Evolutionary conservation across 1,140 invertebrate species (phyloP).

Genomic region (Camponotus floridanus): DNA sequence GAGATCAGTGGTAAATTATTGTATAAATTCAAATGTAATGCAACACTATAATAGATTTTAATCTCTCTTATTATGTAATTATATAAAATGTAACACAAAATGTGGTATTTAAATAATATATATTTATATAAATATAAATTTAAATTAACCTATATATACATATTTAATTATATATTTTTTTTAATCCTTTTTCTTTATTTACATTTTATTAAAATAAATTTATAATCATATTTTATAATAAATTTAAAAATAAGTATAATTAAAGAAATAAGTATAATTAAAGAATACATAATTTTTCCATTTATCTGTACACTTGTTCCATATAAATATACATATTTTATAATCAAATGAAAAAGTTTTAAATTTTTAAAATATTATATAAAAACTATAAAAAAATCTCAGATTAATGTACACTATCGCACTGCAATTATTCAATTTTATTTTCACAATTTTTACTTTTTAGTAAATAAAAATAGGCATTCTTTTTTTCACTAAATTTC

Average conservation of each 20-base stretch:
- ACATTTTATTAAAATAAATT: not conserved
- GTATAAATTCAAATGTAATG: conserved; percentile 20
- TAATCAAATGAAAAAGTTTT: not conserved
- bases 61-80: conserved; percentile 36
- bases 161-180: not conserved
- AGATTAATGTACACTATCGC: not conserved
- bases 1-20: conserved; percentile 34
- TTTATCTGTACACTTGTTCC: not conserved
- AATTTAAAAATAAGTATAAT: not conserved
- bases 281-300: not conserved
- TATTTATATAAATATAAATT: not conserved
- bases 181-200: not conserved
- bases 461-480: not conserved
- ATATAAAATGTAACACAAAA: conserved; percentile 1
- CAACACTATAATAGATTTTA: conserved; percentile 25
- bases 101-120: not conserved
- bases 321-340: not conserved
- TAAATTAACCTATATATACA: not conserved
- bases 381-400: not conserved
- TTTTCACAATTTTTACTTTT: not conserved
- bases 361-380: not conserved
- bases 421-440: not conserved
- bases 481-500: not conserved
- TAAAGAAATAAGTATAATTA: not conserved
- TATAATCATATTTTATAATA: not conserved